Evolutionary conservation across 2,888 invertebrate genomes (phyloP).

Genomic region (Lasioglossum marginatum): DNA sequence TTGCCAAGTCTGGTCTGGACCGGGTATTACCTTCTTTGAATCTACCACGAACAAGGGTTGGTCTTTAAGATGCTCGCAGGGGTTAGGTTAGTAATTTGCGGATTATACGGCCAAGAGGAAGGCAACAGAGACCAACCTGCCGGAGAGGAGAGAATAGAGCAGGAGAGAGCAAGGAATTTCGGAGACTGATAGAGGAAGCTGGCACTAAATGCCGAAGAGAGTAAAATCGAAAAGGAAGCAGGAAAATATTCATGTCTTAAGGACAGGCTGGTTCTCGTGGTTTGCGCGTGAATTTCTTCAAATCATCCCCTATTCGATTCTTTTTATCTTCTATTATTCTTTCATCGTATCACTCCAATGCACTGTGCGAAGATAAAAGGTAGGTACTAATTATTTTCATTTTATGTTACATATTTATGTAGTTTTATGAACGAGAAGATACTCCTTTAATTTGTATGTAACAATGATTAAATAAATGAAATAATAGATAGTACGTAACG

Average conservation of each 20-base stretch:
- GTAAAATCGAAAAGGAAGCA: slow-evolving; percentile 36
- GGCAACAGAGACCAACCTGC: slow-evolving; percentile 40
- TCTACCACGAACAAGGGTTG: slow-evolving; percentile 77
- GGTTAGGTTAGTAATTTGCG: slow-evolving; percentile 80
- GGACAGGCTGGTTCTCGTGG: background rate
- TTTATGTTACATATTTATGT: background rate
- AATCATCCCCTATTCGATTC: background rate
- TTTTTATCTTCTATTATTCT: background rate
- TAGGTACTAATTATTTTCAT: background rate
- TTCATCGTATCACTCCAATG: background rate
- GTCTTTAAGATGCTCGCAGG: slow-evolving; percentile 76
- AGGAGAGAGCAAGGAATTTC: slow-evolving; percentile 11
- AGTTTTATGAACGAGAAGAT: too few species aligned
- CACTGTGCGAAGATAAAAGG: background rate
- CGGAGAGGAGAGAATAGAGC: slow-evolving; percentile 24
- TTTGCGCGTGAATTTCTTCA: background rate
- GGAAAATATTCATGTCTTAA: background rate
- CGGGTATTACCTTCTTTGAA: slow-evolving; percentile 77
- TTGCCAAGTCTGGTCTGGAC: slow-evolving; percentile 72
- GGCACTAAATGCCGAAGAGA: slow-evolving; percentile 30
- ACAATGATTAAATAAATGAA: too few species aligned
- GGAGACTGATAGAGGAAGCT: slow-evolving; percentile 25
- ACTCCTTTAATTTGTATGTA: too few species aligned
- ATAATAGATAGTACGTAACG: too few species aligned
- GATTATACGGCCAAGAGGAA: slow-evolving; percentile 75